Conservation (phyloP, 2,113 vertebrate species). For the Arothron firmamentum region DNA sequence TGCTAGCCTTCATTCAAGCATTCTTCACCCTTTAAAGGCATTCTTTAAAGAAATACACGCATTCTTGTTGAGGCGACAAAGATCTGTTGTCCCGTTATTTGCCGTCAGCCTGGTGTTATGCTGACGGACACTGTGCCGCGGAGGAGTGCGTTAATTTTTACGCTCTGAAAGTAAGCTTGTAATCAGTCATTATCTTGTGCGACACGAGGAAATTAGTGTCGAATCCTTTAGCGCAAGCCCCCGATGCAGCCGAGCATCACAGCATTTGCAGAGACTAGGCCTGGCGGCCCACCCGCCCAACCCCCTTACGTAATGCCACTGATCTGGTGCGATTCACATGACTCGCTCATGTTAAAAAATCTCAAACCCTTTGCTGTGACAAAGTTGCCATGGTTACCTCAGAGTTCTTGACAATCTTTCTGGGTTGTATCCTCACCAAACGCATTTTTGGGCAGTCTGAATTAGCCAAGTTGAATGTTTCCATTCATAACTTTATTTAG, state of each 20-base stretch:
- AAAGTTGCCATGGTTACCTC: conserved; percentile 44
- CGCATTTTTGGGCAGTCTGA: not conserved
- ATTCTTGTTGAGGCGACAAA: not conserved
- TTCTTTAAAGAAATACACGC: not conserved
- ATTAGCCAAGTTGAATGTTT: not conserved
- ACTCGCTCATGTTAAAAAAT: conserved; percentile 58
- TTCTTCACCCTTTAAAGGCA: too few relatives aligned
- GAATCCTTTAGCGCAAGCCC: conserved; percentile 47
- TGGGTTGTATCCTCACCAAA: not conserved
- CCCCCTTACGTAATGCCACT: conserved; percentile 66
- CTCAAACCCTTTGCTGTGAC: conserved; percentile 45
- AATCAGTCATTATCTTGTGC: conserved; percentile 42
- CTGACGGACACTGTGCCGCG: conserved; percentile 29
- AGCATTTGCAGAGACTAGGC: conserved; percentile 36
- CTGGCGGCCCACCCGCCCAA: conserved; percentile 36
- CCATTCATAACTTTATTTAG: not conserved
- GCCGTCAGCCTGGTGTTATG: conserved; percentile 3
- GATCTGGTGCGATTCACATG: conserved; percentile 77
- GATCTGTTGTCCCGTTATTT: not conserved
- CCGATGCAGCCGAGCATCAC: conserved; percentile 25
- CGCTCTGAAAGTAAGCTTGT: conserved; percentile 20
- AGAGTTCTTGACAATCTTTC: conserved; percentile 24
- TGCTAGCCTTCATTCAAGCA: not conserved
- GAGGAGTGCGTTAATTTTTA: conserved; percentile 32
- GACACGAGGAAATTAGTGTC: conserved; percentile 39